Conservation (phyloP, 2,113 vertebrate species). For the Coptodon rendalli region DNA sequence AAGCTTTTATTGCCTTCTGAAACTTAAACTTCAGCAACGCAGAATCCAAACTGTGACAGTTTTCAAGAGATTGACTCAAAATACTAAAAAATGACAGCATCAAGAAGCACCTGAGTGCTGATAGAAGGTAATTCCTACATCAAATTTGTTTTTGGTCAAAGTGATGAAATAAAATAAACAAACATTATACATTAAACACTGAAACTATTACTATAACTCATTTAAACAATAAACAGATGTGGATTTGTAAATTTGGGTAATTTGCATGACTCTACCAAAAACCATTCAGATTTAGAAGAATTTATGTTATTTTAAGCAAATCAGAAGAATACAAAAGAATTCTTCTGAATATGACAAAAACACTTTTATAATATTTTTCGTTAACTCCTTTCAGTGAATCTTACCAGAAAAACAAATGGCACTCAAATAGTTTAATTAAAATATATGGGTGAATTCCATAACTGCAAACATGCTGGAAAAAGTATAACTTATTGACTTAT, state of each 20-base stretch:
- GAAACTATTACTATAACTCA: not conserved
- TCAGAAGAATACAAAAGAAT: not conserved
- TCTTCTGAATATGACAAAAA: not conserved
- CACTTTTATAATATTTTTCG: fast-evolving
- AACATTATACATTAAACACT: not conserved
- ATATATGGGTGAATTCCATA: not conserved
- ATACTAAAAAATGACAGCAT: not conserved
- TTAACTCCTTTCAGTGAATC: not conserved
- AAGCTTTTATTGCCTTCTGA: not conserved
- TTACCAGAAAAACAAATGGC: not conserved
- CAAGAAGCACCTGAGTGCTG: not conserved
- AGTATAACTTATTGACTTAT: not conserved
- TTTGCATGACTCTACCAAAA: not conserved
- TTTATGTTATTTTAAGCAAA: not conserved
- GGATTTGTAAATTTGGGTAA: not conserved
- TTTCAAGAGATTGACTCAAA: not conserved
- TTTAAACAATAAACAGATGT: not conserved
- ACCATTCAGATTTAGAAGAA: not conserved
- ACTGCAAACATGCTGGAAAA: not conserved
- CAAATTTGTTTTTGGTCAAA: not conserved
- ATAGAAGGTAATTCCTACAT: not conserved
- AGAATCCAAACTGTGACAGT: not conserved
- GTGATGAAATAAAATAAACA: not conserved
- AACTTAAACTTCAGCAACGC: not conserved
- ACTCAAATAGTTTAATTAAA: not conserved